Base-by-base conservation (phyloP, 2,113 vertebrate genomes). In the Castor canadensis region DNA sequence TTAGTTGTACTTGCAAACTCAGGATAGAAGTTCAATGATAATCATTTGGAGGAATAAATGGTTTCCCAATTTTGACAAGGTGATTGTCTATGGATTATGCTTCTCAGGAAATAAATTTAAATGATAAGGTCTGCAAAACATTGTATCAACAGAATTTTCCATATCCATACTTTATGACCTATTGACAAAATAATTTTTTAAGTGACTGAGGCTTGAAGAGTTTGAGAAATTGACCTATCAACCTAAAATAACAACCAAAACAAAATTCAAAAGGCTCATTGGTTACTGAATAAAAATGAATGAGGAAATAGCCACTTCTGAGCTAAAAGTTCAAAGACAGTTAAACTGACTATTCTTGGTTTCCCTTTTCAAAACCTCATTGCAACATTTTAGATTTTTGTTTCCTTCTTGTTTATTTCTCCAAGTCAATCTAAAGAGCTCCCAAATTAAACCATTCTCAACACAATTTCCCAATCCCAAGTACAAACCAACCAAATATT, bases 231-330 rank as follows among this genome's bases (percentile, higher is more conserved):
- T 52, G 26, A 62, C 11, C 32, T 79, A 30, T 89, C 17, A 56
- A 45, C 20, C 24, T 92, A 62, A 86, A 77, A 82, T 64, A 9
- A 87, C 45, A 89, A 58, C 35, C 49, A 11, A 94, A 93, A 58
- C 64, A 91, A 96, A 94, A 47, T 47, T 60, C 32, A 30, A 94
- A 87, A 72, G 43, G 1, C 4, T 92, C 6, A 69, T 92, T 66
- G 30, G 12, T 81, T 58, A 91, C 40, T 93, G 85, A 64, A 62
- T 67, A 77, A 91, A 94, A 89, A 91, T 22, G 15, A 45, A 58
- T 75, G 40, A 85, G 30, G 32, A 94, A 62, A 86, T 9, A 71
- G 26, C 47, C 7, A 71, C 43, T 72, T 67, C 28, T n/a, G 38
- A 83, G 49, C 60, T 87, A 56, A 69, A 87, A 24, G 6, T 66